phyloP scores from a whole-genome alignment of 2,113 vertebrate species.

The Talpa occidentalis region DNA sequence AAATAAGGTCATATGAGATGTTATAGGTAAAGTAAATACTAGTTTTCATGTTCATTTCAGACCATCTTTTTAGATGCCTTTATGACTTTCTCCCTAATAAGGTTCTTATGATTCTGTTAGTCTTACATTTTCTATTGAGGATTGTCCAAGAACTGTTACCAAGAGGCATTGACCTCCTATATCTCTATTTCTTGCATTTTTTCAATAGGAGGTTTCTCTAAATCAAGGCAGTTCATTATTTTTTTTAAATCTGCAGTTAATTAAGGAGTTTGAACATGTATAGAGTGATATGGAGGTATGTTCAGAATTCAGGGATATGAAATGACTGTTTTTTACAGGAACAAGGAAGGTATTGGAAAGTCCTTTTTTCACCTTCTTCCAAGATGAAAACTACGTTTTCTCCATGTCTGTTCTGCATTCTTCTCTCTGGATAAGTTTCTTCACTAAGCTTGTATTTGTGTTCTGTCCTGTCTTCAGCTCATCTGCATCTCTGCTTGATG shows the following conservation, averaged over 20 bases:
- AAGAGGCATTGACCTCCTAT: neutral
- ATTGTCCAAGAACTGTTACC: neutral
- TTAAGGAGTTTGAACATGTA: neutral
- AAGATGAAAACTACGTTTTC: neutral
- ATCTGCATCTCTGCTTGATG: neutral
- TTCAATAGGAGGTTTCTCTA: neutral
- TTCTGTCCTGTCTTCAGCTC: neutral
- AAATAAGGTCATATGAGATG: conserved; percentile 50
- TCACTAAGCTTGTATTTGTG: neutral
- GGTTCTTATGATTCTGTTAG: neutral
- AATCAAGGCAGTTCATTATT: conserved; percentile 5
- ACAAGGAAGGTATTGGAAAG: neutral
- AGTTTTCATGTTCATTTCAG: neutral
- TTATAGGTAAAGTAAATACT: conserved; percentile 57
- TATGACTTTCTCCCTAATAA: neutral
- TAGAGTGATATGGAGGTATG: neutral
- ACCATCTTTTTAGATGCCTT: conserved; percentile 7
- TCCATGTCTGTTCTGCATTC: neutral
- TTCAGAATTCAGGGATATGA: neutral
- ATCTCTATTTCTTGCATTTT: neutral
- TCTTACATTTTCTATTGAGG: neutral
- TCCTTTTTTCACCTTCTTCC: neutral
- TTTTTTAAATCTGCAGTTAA: neutral
- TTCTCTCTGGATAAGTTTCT: neutral
- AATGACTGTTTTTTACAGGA: neutral